Conservation (phyloP, 2,888 invertebrate genomes). For the Erpobdella octoculata region DNA sequence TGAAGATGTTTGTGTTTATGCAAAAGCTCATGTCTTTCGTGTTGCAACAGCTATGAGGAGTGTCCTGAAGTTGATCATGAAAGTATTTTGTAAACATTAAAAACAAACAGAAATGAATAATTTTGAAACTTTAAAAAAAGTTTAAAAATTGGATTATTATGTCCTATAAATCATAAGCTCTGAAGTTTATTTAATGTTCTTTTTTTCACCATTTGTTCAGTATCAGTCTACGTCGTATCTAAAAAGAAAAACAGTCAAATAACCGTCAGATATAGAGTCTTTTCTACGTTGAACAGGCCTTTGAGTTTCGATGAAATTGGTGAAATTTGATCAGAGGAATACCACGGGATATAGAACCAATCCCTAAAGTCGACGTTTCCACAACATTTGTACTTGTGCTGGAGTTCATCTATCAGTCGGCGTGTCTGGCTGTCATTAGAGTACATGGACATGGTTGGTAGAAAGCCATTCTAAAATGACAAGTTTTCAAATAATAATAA, state of each 20-base stretch:
- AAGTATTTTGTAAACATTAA: too few relatives aligned
- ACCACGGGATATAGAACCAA: constrained; percentile 14
- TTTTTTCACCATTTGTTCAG: background rate
- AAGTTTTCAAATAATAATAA: too few relatives aligned
- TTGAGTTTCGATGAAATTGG: background rate
- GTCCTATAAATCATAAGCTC: too few relatives aligned
- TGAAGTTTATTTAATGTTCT: too few relatives aligned
- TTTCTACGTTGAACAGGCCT: background rate
- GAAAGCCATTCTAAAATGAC: background rate
- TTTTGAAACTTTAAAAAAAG: background rate
- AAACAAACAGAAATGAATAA: too few relatives aligned
- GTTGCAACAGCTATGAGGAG: background rate
- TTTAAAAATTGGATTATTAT: background rate
- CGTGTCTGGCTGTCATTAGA: background rate
- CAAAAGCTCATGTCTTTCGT: background rate
- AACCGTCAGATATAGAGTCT: background rate
- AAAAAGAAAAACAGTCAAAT: background rate
- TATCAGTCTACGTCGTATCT: background rate
- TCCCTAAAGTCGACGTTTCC: constrained; percentile 20
- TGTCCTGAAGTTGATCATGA: too few relatives aligned
- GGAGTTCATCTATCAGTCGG: background rate
- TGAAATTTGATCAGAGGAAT: background rate
- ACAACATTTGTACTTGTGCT: constrained; percentile 14
- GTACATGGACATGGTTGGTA: background rate
- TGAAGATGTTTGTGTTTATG: background rate